Evolutionary conservation across 2,113 vertebrate species (phyloP).

Genomic region (Ia io): DNA sequence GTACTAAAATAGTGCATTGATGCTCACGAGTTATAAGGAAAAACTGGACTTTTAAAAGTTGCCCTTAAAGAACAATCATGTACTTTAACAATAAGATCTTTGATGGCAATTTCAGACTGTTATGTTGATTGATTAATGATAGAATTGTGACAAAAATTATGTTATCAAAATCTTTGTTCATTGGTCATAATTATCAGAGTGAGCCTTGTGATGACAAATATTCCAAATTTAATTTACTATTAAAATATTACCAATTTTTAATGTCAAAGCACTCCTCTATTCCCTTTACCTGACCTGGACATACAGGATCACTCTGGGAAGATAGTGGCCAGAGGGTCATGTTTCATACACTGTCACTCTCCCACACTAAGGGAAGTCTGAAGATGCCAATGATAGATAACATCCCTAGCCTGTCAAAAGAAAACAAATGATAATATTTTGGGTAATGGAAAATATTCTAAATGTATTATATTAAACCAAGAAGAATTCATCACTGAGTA

Average conservation of each 20-base stretch:
- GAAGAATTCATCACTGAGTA: neutral
- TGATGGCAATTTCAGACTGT: neutral
- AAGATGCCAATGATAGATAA: neutral
- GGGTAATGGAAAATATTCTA: neutral
- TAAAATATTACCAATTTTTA: neutral
- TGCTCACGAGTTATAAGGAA: neutral
- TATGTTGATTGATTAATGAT: neutral
- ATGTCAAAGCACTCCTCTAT: neutral
- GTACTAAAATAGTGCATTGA: neutral
- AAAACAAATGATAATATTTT: neutral
- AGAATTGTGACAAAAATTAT: neutral
- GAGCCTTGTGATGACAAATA: neutral
- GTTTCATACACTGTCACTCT: accelerated
- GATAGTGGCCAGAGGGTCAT: neutral
- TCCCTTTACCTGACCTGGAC: neutral
- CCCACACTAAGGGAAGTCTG: accelerated
- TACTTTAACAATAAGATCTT: neutral
- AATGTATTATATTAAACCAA: neutral
- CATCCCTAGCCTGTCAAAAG: neutral
- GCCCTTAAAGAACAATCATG: neutral
- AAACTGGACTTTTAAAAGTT: neutral
- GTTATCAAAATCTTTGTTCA: neutral
- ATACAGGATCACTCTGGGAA: neutral
- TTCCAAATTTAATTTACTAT: neutral
- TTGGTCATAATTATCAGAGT: neutral